Evolutionary conservation across 2,113 vertebrate genomes (phyloP).

Genomic region (Sinocyclocheilus rhinocerous): DNA sequence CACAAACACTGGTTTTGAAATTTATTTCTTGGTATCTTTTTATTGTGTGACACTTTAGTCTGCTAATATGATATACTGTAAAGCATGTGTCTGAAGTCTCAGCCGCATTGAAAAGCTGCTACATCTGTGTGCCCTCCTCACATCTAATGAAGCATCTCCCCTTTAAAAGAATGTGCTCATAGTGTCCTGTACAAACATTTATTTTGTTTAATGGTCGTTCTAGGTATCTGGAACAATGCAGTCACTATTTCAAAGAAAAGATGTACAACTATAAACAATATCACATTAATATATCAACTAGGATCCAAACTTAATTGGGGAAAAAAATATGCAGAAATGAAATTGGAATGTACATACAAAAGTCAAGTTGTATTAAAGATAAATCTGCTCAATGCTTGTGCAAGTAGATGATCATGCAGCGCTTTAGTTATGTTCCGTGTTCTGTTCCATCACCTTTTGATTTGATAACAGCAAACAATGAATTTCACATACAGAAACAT

Average conservation of each 20-base stretch:
- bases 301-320: neutral
- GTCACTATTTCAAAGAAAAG: slow-evolving; percentile 67
- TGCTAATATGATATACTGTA: slow-evolving; percentile 16
- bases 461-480: slow-evolving; percentile 4
- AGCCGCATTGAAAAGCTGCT: neutral
- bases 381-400: slow-evolving; percentile 3
- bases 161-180: neutral
- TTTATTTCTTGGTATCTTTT: neutral
- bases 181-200: slow-evolving; percentile 74
- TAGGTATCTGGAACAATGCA: slow-evolving; percentile 85
- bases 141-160: neutral
- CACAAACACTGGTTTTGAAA: slow-evolving; percentile 12
- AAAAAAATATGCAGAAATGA: slow-evolving; percentile 32
- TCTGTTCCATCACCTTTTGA: slow-evolving; percentile 10
- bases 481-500: slow-evolving; percentile 43
- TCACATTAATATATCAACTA: slow-evolving; percentile 52
- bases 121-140: neutral
- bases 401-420: slow-evolving; percentile 9
- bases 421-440: neutral
- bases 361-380: slow-evolving; percentile 39
- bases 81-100: neutral
- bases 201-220: slow-evolving; percentile 82
- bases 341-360: slow-evolving; percentile 36
- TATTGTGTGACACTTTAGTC: slow-evolving; percentile 14
- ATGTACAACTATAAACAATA: slow-evolving; percentile 49